phyloP scores from a whole-genome alignment of 2,797 vertebrate species.

The Gallirallus australis region DNA sequence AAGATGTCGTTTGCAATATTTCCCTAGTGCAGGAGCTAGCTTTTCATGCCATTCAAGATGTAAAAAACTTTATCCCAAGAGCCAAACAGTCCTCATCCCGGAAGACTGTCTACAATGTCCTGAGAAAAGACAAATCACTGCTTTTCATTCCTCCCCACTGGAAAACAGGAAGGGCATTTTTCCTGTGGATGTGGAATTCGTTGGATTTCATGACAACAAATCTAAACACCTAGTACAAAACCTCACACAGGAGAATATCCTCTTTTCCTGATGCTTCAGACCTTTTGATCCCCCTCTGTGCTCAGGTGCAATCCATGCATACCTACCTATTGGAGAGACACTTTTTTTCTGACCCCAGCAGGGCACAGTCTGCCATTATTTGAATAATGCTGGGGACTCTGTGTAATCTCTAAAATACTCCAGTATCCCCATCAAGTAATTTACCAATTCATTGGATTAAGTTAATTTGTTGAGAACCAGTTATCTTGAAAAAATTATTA shows the following conservation, averaged over 20 bases:
- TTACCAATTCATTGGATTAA: background rate
- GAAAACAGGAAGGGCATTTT: background rate
- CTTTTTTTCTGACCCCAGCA: background rate
- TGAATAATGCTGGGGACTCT: background rate
- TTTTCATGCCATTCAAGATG: background rate
- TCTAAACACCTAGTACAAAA: background rate
- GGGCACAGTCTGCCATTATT: background rate
- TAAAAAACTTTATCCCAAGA: background rate
- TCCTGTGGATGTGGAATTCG: background rate
- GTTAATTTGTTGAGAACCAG: background rate
- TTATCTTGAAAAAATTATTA: background rate
- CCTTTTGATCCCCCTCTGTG: background rate
- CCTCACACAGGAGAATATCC: background rate
- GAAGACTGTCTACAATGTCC: background rate
- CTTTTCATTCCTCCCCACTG: background rate
- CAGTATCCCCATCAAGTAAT: background rate
- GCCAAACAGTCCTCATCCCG: accelerated
- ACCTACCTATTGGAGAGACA: background rate
- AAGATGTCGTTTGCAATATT: background rate
- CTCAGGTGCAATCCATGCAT: background rate
- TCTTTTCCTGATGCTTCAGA: background rate
- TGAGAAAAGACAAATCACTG: background rate
- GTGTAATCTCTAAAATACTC: background rate
- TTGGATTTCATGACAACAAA: background rate
- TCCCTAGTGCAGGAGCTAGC: background rate